Evolutionary conservation across 2,113 vertebrate species (phyloP).

Genomic region (Notarius lentiginosus): DNA sequence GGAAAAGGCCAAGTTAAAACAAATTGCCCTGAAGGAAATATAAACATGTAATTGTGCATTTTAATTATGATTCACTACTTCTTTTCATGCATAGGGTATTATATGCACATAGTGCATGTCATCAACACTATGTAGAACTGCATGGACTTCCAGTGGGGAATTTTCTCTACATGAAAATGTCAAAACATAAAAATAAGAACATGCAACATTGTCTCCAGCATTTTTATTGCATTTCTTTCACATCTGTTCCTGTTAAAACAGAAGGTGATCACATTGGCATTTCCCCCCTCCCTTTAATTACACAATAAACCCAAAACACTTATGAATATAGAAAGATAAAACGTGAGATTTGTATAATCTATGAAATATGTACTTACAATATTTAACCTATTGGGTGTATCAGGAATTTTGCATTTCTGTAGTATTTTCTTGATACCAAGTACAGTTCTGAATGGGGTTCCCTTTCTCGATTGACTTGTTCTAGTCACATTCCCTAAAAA

Average conservation of each 20-base stretch:
- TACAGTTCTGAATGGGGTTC: not conserved
- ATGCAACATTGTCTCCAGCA: not conserved
- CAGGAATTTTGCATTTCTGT: not conserved
- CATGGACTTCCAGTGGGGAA: not conserved
- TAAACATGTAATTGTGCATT: conserved; percentile 36
- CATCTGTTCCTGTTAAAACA: not conserved
- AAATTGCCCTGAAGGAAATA: conserved; percentile 23
- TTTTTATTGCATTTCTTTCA: not conserved
- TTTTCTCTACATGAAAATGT: not conserved
- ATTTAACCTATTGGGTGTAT: not conserved
- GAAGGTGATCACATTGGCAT: not conserved
- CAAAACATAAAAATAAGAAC: not conserved
- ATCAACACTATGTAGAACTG: conserved; percentile 13
- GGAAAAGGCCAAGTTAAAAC: conserved; percentile 24
- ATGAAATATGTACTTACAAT: too few relatives aligned
- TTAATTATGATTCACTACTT: conserved; percentile 46
- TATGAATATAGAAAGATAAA: not conserved
- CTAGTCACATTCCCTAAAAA: not conserved
- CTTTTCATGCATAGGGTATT: conserved; percentile 34
- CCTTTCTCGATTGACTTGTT: not conserved
- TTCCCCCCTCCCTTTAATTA: not conserved
- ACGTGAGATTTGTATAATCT: not conserved
- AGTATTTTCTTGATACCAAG: not conserved
- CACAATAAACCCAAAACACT: not conserved
- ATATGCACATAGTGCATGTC: not conserved